These are phyloP conservation scores for Ctena decussata DNA, from an alignment of 2,888 invertebrate species.

Conservation along the genomic window DNA sequence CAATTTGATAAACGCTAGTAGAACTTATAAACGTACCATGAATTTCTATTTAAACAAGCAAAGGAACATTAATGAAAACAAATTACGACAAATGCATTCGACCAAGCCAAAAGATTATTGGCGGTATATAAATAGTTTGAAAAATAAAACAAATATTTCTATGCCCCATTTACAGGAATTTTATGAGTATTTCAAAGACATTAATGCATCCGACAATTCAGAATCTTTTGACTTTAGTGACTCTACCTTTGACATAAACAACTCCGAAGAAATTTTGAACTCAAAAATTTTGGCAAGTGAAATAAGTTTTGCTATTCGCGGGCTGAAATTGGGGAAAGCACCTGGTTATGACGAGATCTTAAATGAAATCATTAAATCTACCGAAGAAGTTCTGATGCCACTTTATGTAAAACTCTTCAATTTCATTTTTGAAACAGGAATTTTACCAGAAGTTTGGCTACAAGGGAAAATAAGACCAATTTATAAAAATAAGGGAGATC, in stretches of 20 bases:
- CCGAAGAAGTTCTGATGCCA: background rate
- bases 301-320: background rate
- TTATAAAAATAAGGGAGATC: slow-evolving; percentile 21
- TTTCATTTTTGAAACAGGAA: slow-evolving; percentile 21
- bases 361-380: background rate
- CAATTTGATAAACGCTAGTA: background rate
- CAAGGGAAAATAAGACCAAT: too few species aligned
- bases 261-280: background rate
- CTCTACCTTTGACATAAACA: background rate
- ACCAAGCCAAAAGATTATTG: background rate
- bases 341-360: background rate
- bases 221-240: background rate
- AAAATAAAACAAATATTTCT: background rate
- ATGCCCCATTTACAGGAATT: background rate
- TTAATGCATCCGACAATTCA: background rate
- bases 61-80: background rate
- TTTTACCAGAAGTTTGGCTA: slow-evolving; percentile 18
- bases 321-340: too few species aligned
- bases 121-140: background rate
- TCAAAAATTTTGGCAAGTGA: background rate
- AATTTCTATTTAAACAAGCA: background rate
- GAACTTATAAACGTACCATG: background rate
- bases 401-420: slow-evolving; percentile 16
- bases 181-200: background rate
- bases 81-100: background rate